Percentiles rank a stretch among this genome's conserved stretches.
Conservation (phyloP, 92 coral and sea anemone species). For the Actinostola sp. region DNA sequence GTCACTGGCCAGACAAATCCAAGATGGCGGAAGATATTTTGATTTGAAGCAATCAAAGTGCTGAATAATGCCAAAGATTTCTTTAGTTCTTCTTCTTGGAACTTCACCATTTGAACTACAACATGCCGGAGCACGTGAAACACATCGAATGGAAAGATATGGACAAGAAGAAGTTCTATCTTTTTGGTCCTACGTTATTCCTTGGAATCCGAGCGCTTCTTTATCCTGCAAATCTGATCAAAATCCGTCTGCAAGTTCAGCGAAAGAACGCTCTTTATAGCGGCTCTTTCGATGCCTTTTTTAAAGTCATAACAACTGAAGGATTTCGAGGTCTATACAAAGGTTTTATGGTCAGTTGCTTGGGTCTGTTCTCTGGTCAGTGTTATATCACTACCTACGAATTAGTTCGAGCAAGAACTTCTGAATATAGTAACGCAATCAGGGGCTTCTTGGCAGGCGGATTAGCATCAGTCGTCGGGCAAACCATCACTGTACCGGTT, state of each 20-base stretch:
- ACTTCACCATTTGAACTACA: neutral
- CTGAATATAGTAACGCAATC: constrained; percentile 69
- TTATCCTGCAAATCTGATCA: constrained; percentile 92
- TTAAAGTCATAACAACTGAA: constrained; percentile 74
- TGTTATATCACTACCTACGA: constrained; percentile 95
- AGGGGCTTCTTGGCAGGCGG: constrained; percentile 97
- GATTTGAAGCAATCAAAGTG: constrained; percentile 1
- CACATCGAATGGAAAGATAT: constrained; percentile 97
- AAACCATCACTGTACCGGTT: constrained; percentile 92
- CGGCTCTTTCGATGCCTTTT: constrained; percentile 92
- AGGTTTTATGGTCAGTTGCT: constrained; percentile 86
- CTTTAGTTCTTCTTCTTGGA: neutral
- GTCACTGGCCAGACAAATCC: constrained; percentile 7
- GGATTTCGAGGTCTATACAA: constrained; percentile 97
- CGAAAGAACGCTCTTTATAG: constrained; percentile 86
- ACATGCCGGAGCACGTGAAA: constrained; percentile 90
- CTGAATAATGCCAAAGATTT: neutral
- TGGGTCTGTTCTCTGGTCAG: constrained; percentile 90
- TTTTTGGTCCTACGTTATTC: constrained; percentile 92
- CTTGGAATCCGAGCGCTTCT: constrained; percentile 84
- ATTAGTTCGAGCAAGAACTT: constrained; percentile 72
- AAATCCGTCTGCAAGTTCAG: constrained; percentile 94
- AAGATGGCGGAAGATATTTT: constrained; percentile 17
- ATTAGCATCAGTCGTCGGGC: constrained; percentile 87
- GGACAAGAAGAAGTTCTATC: constrained; percentile 91